A percentile compares a stretch with the other conserved stretches of the same genome.
Conservation (phyloP, 37 sponge, comb jelly and placozoan genomes). For the Aplysina aerophoba region DNA sequence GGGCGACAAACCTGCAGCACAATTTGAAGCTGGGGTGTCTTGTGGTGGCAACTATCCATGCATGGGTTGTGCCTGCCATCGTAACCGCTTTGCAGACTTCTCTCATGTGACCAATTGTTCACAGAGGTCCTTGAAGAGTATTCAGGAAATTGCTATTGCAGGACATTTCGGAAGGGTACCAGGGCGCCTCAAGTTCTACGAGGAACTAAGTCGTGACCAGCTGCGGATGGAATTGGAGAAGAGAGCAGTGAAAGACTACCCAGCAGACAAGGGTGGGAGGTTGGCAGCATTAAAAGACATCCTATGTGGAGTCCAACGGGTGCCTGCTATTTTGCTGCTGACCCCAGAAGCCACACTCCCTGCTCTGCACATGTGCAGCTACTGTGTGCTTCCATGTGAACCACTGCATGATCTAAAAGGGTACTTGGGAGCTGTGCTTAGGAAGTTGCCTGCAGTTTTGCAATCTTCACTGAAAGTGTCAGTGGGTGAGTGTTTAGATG, state of each 20-base stretch:
- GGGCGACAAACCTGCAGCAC: slow-evolving; percentile 31
- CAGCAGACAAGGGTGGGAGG: not conserved
- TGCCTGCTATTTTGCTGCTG: slow-evolving; percentile 6
- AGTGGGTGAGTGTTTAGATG: not conserved
- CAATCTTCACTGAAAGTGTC: not conserved
- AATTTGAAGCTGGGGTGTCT: slow-evolving; percentile 36
- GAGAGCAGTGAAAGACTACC: slow-evolving; percentile 27
- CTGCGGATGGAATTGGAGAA: not conserved
- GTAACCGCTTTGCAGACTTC: slow-evolving; percentile 25
- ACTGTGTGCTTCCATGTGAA: slow-evolving; percentile 30
- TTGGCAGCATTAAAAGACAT: slow-evolving; percentile 1
- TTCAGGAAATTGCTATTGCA: slow-evolving; percentile 18
- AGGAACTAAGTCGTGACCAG: not conserved
- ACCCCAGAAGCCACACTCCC: slow-evolving; percentile 12
- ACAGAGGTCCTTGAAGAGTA: slow-evolving; percentile 18
- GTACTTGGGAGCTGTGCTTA: slow-evolving; percentile 7
- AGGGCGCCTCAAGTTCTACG: not conserved
- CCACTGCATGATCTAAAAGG: slow-evolving; percentile 47
- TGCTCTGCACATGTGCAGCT: not conserved
- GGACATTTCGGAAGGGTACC: slow-evolving; percentile 24
- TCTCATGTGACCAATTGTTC: not conserved
- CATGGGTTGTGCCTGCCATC: slow-evolving; percentile 10
- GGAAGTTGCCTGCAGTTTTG: not conserved
- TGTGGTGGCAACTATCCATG: slow-evolving; percentile 47
- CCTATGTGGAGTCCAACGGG: not conserved